These are phyloP conservation scores for Cylloceria caligata DNA, from an alignment of 2,888 invertebrate genomes.

Conservation along the genomic window DNA sequence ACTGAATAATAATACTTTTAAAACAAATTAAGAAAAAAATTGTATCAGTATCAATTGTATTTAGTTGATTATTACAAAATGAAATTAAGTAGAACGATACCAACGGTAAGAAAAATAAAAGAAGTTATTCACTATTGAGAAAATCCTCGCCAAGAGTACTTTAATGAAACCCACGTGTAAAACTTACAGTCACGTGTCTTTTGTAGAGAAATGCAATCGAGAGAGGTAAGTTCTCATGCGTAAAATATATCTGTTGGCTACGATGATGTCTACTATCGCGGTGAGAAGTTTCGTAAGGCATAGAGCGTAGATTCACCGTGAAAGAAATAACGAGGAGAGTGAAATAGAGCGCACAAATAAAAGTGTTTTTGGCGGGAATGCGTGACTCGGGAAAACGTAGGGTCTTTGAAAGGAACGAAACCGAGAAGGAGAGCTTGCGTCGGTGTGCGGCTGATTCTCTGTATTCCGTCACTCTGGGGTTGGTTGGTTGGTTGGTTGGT, in stretches of 20 bases:
- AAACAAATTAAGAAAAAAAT: no score
- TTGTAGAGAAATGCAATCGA: conserved; percentile 4
- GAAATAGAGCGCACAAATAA: conserved; percentile 49
- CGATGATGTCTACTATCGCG: background rate
- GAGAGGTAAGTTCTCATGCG: background rate
- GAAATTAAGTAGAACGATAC: no score
- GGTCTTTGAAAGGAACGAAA: conserved; percentile 49
- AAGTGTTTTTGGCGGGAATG: conserved; percentile 67
- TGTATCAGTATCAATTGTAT: no score
- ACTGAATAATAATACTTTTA: no score
- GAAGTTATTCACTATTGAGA: no score
- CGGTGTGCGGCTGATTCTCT: background rate
- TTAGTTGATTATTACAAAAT: no score
- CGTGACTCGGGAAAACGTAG: conserved; percentile 64
- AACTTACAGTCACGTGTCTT: conserved; percentile 32
- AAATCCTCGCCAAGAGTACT: conserved; percentile 2
- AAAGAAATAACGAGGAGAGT: conserved; percentile 34
- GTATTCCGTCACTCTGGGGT: conserved; percentile 68
- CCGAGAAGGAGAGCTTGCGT: conserved; percentile 20
- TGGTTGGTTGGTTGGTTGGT: conserved; percentile 73
- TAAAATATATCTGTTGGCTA: background rate
- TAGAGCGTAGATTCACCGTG: background rate
- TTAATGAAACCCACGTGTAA: conserved; percentile 60
- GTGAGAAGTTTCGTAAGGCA: no score
- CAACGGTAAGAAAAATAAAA: background rate